phyloP scores from a whole-genome alignment of 2,888 invertebrate species.

The Trachelus troglodyta region DNA sequence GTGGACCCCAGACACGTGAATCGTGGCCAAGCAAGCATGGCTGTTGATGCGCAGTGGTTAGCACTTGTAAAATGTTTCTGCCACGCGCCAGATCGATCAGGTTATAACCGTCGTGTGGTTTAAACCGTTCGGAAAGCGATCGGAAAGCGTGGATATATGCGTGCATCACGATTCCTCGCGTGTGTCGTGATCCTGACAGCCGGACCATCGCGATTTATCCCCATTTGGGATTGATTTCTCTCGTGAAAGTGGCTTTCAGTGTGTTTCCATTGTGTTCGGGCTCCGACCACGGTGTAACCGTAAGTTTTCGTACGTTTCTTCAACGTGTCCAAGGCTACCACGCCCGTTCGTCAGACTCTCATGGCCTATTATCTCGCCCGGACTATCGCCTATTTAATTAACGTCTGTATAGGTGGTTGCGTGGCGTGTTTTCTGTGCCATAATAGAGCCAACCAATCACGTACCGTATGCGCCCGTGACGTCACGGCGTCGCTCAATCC shows the following conservation, averaged over 20 bases:
- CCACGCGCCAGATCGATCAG: slow-evolving; percentile 65
- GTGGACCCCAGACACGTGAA: slow-evolving; percentile 67
- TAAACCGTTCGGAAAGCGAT: slow-evolving; percentile 28
- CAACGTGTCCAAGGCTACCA: slow-evolving; percentile 26
- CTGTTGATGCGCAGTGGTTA: slow-evolving; percentile 67
- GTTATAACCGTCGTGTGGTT: slow-evolving; percentile 53
- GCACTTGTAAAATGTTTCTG: slow-evolving; percentile 63
- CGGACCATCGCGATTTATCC: background rate
- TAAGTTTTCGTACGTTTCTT: slow-evolving; percentile 32
- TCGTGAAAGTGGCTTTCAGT: slow-evolving; percentile 18
- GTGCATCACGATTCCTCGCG: background rate
- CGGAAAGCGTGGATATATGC: slow-evolving; percentile 1
- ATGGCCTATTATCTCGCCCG: slow-evolving; percentile 42
- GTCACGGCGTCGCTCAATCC: slow-evolving; percentile 46
- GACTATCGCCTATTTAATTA: slow-evolving; percentile 58
- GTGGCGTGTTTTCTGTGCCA: slow-evolving; percentile 65
- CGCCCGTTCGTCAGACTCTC: slow-evolving; percentile 34
- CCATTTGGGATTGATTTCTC: background rate
- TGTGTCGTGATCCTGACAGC: slow-evolving; percentile 1
- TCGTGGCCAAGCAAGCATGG: slow-evolving; percentile 66
- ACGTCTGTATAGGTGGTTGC: slow-evolving; percentile 63
- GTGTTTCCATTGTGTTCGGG: slow-evolving; percentile 42
- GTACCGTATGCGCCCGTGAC: slow-evolving; percentile 51
- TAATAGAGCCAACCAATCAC: slow-evolving; percentile 62
- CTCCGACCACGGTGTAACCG: slow-evolving; percentile 27